Percentiles rank a stretch among this genome's conserved stretches.
These are phyloP conservation scores for Phymatocera aterrima DNA, from an alignment of 2,888 invertebrate genomes.

Conservation along the genomic window DNA sequence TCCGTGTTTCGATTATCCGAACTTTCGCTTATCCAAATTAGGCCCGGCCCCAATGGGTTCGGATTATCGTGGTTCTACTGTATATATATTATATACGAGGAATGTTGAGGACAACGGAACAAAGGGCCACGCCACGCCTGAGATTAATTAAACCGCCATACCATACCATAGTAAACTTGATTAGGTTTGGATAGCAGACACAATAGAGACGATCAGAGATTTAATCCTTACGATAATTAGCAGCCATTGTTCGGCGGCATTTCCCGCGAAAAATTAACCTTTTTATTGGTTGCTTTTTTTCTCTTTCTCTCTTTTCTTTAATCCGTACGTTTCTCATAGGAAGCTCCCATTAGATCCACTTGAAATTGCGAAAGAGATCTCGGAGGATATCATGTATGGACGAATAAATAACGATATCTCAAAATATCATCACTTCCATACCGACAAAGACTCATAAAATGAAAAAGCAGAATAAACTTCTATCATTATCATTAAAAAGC, in stretches of 20 bases:
- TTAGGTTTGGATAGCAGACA: constrained; percentile 29
- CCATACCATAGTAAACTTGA: constrained; percentile 16
- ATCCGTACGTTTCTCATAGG: not conserved
- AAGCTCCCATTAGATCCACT: too few species aligned
- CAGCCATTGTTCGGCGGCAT: constrained; percentile 24
- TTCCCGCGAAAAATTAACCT: constrained; percentile 19
- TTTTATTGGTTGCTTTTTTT: constrained; percentile 20
- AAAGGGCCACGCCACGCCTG: constrained; percentile 18
- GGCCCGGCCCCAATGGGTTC: too few species aligned
- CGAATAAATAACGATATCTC: too few species aligned
- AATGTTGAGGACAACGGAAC: constrained; percentile 35
- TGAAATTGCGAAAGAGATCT: too few species aligned
- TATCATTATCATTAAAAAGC: too few species aligned
- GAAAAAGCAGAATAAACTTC: too few species aligned
- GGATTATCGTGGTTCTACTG: too few species aligned
- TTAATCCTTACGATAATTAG: constrained; percentile 39
- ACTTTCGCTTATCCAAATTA: too few species aligned
- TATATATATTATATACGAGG: not conserved
- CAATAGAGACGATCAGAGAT: constrained; percentile 35
- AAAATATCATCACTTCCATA: too few species aligned
- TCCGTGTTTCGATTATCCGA: too few species aligned
- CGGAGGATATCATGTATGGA: too few species aligned
- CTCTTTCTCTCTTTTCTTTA: not conserved
- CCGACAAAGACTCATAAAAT: too few species aligned
- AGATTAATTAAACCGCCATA: constrained; percentile 45